Evolutionary conservation across 64 coral and sea anemone species (phyloP), one percentile per base, ranked within the genome.

Genomic region (Stichodactyla mertensii): DNA sequence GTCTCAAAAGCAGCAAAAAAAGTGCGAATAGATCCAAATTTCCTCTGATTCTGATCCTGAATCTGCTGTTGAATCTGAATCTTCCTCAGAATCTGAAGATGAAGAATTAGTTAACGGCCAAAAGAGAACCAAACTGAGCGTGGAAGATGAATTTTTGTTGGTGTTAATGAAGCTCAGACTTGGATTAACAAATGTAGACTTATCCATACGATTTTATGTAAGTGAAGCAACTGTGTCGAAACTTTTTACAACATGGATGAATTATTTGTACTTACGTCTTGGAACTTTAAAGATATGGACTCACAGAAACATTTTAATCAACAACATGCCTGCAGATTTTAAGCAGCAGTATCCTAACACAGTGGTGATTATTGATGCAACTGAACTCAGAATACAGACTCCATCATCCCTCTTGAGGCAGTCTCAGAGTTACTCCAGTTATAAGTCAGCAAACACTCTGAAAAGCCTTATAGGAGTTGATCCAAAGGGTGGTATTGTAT

Each of bases 281-380:
- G 91, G 87, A 88, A 88, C 55, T 64, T 71, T 93, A 51, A 93
- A 93, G 52, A 86, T 89, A 7, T 89, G 83, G 83, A 83, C 87
- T 24, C 91, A 89, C 55, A 88, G 83, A 82, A 57, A 89, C 51
- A 83, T 89, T 19, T 81, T 93, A 51, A 80, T 89, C 78, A 11
- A 52, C 51, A 71, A 93, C 55, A 57, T 86, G 74, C 90, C 86
- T 67, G 12, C 26, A 52, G 22, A 87, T 16, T 93, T 89, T 55
- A 83, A 89, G 81, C 51, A 93, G 51, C 61, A 93, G n/a, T 93
- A 86, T 86, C 86, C 87, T 7, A 86, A 85, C 36, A 93, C 59
- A 79, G 7, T 93, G 78, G 70, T 93, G 16, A 89, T 93, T 20
- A 89, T 89, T 86, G 91, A 93, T 86, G 82, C 71, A 53, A 89